phyloP scores from a whole-genome alignment of 1,140 invertebrate species.

The Bemisia tabaci region DNA sequence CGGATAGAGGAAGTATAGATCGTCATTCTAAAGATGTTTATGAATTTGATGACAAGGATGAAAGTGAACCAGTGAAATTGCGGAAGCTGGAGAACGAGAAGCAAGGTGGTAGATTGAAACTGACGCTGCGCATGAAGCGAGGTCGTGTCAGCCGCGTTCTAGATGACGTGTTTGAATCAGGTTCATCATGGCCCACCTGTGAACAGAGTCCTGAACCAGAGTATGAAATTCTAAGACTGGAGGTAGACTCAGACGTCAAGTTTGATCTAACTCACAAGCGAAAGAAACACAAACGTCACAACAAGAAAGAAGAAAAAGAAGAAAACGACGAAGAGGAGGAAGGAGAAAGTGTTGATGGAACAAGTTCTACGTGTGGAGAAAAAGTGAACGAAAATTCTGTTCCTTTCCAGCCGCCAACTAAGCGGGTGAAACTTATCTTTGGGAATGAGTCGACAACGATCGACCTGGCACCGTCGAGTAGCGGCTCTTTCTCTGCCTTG shows the following conservation, averaged over 20 bases:
- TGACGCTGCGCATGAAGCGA: conserved; percentile 71
- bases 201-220: conserved; percentile 52
- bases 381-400: conserved; percentile 12
- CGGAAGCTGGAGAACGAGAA: conserved; percentile 14
- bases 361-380: conserved; percentile 1
- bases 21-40: conserved; percentile 31
- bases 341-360: conserved; percentile 10
- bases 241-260: conserved; percentile 37
- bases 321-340: conserved; percentile 27
- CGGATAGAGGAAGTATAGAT: background rate
- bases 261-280: conserved; percentile 37
- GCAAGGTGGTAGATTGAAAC: conserved; percentile 47
- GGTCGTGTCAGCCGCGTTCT: conserved; percentile 48
- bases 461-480: background rate
- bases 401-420: background rate
- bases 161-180: conserved; percentile 71
- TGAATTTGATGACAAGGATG: conserved; percentile 32
- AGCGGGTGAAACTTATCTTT: background rate
- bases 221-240: conserved; percentile 69
- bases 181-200: conserved; percentile 42
- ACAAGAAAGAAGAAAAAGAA: background rate
- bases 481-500: background rate
- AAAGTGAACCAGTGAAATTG: conserved; percentile 16
- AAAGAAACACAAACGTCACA: background rate
- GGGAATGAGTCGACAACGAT: background rate